phyloP scores from a whole-genome alignment of 2,888 invertebrate species.

The Seira ritae region DNA sequence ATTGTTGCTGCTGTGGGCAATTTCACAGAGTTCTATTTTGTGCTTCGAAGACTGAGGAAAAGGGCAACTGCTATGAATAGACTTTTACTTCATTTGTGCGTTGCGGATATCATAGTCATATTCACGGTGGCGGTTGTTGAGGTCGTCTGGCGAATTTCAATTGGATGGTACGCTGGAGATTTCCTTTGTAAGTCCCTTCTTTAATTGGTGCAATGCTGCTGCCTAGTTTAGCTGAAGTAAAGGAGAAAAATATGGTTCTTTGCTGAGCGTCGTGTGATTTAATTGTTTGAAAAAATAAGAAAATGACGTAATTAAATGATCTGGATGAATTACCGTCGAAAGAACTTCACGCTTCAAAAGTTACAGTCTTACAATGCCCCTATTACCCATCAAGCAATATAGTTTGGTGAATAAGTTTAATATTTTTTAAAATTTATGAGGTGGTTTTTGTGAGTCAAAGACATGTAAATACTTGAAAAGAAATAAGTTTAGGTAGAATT shows the following conservation, averaged over 20 bases:
- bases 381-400: no score
- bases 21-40: constrained; percentile 61
- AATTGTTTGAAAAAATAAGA: background rate
- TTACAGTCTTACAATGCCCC: no score
- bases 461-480: no score
- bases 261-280: no score
- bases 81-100: constrained; percentile 67
- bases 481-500: no score
- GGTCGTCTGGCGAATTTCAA: constrained; percentile 64
- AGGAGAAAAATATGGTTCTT: no score
- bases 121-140: constrained; percentile 65
- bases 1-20: constrained; percentile 67
- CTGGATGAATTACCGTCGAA: background rate
- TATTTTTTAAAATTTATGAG: no score
- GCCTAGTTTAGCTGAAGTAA: no score
- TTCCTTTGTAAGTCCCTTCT: constrained; percentile 62
- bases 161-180: constrained; percentile 68
- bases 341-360: no score
- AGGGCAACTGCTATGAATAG: constrained; percentile 67
- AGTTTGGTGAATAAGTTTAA: no score
- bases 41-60: constrained; percentile 54
- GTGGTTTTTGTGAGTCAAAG: no score
- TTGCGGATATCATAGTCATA: constrained; percentile 66
- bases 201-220: background rate
- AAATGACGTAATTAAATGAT: background rate